phyloP scores from a whole-genome alignment of 2,888 invertebrate genomes.

The Lochmaea crataegi region DNA sequence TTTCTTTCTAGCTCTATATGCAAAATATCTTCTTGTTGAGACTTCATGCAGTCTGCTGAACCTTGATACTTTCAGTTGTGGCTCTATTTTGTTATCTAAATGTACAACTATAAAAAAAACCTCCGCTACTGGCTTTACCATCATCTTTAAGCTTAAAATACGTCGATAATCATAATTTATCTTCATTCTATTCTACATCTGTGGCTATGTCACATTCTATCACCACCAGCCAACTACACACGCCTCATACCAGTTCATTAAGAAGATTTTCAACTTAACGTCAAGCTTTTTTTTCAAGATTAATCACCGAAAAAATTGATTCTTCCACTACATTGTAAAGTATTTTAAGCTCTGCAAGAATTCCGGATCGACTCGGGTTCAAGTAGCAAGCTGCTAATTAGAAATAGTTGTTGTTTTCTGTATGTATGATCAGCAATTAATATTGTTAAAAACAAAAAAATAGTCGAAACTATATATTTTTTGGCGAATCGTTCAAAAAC shows the following conservation, averaged over 20 bases:
- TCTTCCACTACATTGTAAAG: neutral
- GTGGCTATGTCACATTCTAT: constrained; percentile 16
- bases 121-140: constrained; percentile 2
- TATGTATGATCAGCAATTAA: neutral
- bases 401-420: neutral
- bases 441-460: too few relatives aligned
- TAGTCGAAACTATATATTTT: too few relatives aligned
- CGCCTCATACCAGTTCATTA: constrained; percentile 19
- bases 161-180: neutral
- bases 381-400: neutral
- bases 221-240: constrained; percentile 7
- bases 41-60: too few relatives aligned
- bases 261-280: constrained; percentile 24
- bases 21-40: too few relatives aligned
- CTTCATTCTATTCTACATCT: constrained; percentile 9
- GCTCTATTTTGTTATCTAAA: too few relatives aligned
- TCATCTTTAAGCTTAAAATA: neutral
- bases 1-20: too few relatives aligned
- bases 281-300: constrained; percentile 15
- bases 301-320: constrained; percentile 22
- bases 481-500: too few relatives aligned
- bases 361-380: neutral
- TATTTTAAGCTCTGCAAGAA: constrained; percentile 6
- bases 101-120: too few relatives aligned
- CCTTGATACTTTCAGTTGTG: too few relatives aligned